phyloP scores from a whole-genome alignment of 2,113 vertebrate species.

The Ahaetulla prasina region DNA sequence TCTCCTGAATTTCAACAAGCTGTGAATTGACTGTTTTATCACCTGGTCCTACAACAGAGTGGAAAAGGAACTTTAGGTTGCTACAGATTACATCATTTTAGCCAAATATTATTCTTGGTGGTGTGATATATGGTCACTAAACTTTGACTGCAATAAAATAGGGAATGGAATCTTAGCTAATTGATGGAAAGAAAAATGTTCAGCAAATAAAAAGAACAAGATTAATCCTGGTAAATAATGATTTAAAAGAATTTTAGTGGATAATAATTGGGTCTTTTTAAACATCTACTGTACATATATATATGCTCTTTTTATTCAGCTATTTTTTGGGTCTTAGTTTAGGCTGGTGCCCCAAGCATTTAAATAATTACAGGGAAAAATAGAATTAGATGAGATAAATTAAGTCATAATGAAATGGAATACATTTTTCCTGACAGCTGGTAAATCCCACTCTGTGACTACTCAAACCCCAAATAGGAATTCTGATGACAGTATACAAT shows the following conservation, averaged over 20 bases:
- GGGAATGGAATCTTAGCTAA: not conserved
- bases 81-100: not conserved
- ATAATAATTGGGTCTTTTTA: slow-evolving; percentile 78
- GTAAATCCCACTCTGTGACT: slow-evolving; percentile 72
- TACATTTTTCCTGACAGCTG: slow-evolving; percentile 84
- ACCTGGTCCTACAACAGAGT: not conserved
- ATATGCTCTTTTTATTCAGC: too few species aligned
- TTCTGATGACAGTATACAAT: slow-evolving; percentile 81
- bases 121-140: not conserved
- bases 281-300: slow-evolving; percentile 50
- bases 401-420: slow-evolving; percentile 82
- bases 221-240: not conserved
- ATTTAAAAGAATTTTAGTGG: slow-evolving; percentile 71
- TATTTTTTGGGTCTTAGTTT: slow-evolving; percentile 84
- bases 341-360: slow-evolving; percentile 79
- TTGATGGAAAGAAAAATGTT: not conserved
- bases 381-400: slow-evolving; percentile 83
- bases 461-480: slow-evolving; percentile 67
- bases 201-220: not conserved
- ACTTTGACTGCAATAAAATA: not conserved
- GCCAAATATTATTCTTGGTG: not conserved
- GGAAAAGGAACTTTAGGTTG: not conserved
- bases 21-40: not conserved
- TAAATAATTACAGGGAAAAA: slow-evolving; percentile 81
- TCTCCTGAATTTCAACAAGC: not conserved